These are phyloP conservation scores for Syngnathoides biaculeatus DNA, from an alignment of 2,113 vertebrate species.

Conservation along the genomic window DNA sequence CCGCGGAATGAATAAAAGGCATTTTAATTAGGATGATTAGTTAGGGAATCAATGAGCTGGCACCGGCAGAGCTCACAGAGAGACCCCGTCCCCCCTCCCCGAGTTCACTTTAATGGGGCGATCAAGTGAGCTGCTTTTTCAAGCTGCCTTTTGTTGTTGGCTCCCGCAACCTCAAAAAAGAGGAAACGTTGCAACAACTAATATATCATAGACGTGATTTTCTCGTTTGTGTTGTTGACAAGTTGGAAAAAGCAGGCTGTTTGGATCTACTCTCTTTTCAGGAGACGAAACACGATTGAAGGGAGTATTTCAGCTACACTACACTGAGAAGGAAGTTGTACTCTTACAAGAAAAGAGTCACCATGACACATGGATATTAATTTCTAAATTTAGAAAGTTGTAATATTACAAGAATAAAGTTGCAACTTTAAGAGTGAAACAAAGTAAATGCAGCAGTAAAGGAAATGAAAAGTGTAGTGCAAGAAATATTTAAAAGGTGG, in stretches of 20 bases:
- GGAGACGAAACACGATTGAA: too few species aligned
- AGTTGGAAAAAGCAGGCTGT: background rate
- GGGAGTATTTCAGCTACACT: too few species aligned
- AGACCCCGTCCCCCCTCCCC: conserved; percentile 10
- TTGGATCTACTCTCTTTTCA: background rate
- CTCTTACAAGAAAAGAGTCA: too few species aligned
- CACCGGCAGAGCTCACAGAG: conserved; percentile 52
- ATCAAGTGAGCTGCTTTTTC: conserved; percentile 24
- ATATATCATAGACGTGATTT: background rate
- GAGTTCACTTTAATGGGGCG: conserved; percentile 59
- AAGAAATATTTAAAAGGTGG: too few species aligned
- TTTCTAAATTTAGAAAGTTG: too few species aligned
- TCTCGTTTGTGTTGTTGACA: background rate
- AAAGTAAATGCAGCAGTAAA: too few species aligned
- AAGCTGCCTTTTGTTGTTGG: conserved; percentile 27
- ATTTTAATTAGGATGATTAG: conserved; percentile 71
- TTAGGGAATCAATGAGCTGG: conserved; percentile 72
- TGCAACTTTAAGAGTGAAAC: too few species aligned
- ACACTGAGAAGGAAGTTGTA: too few species aligned
- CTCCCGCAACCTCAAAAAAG: conserved; percentile 23
- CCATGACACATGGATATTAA: too few species aligned
- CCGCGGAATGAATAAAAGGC: conserved; percentile 64
- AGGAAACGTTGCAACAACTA: background rate
- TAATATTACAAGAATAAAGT: too few species aligned
- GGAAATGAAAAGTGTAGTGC: too few species aligned